Evolutionary conservation across 1,140 invertebrate genomes (phyloP), one percentile per base, ranked within the genome.

Genomic region (Ceratina calcarata): DNA sequence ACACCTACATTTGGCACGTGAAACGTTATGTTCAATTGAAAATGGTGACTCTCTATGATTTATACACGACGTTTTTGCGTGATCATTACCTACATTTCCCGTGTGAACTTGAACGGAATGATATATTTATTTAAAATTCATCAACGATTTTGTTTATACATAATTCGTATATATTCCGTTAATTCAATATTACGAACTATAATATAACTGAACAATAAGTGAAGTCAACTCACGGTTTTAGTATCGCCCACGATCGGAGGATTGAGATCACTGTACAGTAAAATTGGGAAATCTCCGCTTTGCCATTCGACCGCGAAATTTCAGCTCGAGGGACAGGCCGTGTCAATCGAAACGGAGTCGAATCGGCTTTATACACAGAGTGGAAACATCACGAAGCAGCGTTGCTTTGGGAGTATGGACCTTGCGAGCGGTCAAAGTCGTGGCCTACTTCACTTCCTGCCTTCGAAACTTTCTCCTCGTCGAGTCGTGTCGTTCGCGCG

Each of bases 351-450:
- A 32, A 70, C n/a, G 20, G 2, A 53, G 57, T 55, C 13, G 51
- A 72, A 58, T 64, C 32, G 60, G 12, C 0, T 24, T 45, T 55
- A 27, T 78, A 15, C 10, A 71, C 10, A 18, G 0, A 20, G 49
- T 64, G 68, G 68, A 70, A 71, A 78, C 13, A 27, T 61, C 58
- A 81, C 61, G 60, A 82, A 84, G 75, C 84, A 55, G 80, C 73
- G 66, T 86, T 45, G 78, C 71, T 81, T 81, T 65, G 80, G 82
- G 87, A 80, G 89, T 91, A 89, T 91, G 90, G 92, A 92, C 92
- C 92, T 93, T 93, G 92, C 84, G 90, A 90, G 89, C 92, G 91
- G 91, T 92, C 91, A 92, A 93, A 93, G 92, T 93, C 92, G 90
- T 92, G 91, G 88, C 91, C 92, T 92, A 93, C 92, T 92, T 93